Evolutionary conservation across 2,113 vertebrate species (phyloP).

Genomic region (Phainopepla nitens): DNA sequence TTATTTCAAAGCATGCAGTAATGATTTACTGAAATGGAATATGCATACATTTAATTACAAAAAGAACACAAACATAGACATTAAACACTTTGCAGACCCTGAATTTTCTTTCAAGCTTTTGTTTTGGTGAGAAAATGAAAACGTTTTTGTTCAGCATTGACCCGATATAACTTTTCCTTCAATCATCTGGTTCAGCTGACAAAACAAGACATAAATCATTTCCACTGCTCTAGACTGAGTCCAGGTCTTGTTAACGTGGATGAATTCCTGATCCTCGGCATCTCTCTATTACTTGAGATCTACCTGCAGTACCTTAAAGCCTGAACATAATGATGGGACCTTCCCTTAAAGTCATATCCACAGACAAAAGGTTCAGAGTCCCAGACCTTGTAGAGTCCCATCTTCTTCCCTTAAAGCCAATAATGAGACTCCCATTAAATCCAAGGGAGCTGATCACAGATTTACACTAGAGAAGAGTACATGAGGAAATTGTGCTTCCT

Average conservation of each 20-base stretch:
- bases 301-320: background rate
- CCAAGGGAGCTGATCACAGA: background rate
- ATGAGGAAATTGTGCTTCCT: background rate
- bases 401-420: background rate
- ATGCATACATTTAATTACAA: background rate
- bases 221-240: background rate
- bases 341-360: background rate
- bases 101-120: conserved; percentile 23
- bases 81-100: background rate
- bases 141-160: background rate
- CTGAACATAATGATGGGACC: background rate
- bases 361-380: background rate
- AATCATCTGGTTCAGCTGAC: background rate
- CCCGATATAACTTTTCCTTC: conserved; percentile 14
- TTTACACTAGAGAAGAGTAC: background rate
- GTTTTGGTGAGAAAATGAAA: conserved; percentile 35
- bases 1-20: background rate
- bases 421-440: accelerated
- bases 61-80: background rate
- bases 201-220: conserved; percentile 21
- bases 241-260: background rate
- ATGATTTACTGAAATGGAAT: conserved; percentile 14
- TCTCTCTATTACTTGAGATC: background rate
- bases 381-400: background rate
- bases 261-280: background rate